Percentiles rank a stretch among this genome's conserved stretches.
These are phyloP conservation scores for Platerodrilus igneus DNA, from an alignment of 2,888 invertebrate species.

Conservation along the genomic window DNA sequence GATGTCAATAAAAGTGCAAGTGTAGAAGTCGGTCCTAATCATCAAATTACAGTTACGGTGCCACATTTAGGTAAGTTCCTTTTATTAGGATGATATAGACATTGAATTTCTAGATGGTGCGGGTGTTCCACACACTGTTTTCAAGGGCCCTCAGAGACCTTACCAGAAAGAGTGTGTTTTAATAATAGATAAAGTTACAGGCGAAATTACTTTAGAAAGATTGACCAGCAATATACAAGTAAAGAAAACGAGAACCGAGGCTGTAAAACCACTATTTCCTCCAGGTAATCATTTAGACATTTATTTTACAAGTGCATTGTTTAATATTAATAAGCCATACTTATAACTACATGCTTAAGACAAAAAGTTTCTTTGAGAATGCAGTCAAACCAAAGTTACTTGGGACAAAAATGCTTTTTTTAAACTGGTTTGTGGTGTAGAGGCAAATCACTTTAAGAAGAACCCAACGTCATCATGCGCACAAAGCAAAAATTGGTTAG, in stretches of 20 bases:
- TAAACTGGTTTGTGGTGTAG: too few relatives aligned
- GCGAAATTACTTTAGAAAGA: constrained; percentile 90
- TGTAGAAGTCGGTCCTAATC: constrained; percentile 83
- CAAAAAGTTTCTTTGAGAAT: too few relatives aligned
- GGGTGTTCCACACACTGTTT: constrained; percentile 86
- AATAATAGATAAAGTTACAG: constrained; percentile 87
- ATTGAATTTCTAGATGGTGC: constrained; percentile 65
- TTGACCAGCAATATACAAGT: constrained; percentile 87
- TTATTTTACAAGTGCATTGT: not conserved
- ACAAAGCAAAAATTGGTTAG: too few relatives aligned
- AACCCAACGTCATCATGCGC: too few relatives aligned
- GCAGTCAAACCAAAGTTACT: too few relatives aligned
- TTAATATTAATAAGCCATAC: too few relatives aligned
- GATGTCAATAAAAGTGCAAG: constrained; percentile 88
- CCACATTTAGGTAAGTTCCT: constrained; percentile 73
- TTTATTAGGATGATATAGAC: too few relatives aligned
- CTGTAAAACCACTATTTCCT: constrained; percentile 38
- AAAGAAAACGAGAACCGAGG: constrained; percentile 77
- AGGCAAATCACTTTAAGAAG: too few relatives aligned
- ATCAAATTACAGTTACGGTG: constrained; percentile 89
- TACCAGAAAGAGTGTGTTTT: constrained; percentile 93
- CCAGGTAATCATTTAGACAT: constrained; percentile 28
- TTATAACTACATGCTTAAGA: too few relatives aligned
- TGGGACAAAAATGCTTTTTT: too few relatives aligned
- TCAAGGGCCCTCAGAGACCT: constrained; percentile 89